A percentile compares a stretch with the other conserved stretches of the same genome.
Conservation (phyloP, 1,140 invertebrate species). For the Fopius arisanus region DNA sequence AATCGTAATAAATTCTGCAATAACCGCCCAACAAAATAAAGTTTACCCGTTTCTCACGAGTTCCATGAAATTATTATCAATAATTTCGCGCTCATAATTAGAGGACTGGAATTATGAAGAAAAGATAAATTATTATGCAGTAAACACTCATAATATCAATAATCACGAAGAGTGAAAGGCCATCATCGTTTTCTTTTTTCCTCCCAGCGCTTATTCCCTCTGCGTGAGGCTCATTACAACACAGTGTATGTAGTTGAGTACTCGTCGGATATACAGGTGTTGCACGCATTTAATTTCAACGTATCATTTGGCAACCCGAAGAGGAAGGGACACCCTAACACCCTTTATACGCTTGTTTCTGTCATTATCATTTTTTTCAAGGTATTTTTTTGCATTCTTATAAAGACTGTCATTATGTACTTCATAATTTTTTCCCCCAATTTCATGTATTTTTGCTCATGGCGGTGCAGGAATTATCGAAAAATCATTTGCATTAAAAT, state of each 20-base stretch:
- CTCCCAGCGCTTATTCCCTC: neutral
- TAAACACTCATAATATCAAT: conserved; percentile 2
- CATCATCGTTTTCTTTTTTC: neutral
- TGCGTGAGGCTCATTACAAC: neutral
- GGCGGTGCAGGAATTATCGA: too few relatives aligned
- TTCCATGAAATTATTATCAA: neutral
- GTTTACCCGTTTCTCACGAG: neutral
- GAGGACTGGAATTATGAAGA: neutral
- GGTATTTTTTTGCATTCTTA: neutral
- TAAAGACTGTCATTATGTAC: neutral
- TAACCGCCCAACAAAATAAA: neutral
- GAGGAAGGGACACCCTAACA: neutral
- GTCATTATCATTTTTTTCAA: neutral
- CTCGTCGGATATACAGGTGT: neutral
- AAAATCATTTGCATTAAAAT: too few relatives aligned
- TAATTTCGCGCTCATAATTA: neutral
- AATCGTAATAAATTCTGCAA: neutral
- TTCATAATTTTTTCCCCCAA: neutral
- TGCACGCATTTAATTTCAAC: neutral
- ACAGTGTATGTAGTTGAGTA: neutral
- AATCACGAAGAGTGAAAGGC: conserved; percentile 1
- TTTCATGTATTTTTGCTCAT: too few relatives aligned
- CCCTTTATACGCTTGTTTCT: neutral
- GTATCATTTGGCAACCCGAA: neutral
- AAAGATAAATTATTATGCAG: neutral